Evolutionary conservation across 2,113 vertebrate genomes (phyloP), one percentile per base, ranked within the genome.

Genomic region (Rhea americana): DNA sequence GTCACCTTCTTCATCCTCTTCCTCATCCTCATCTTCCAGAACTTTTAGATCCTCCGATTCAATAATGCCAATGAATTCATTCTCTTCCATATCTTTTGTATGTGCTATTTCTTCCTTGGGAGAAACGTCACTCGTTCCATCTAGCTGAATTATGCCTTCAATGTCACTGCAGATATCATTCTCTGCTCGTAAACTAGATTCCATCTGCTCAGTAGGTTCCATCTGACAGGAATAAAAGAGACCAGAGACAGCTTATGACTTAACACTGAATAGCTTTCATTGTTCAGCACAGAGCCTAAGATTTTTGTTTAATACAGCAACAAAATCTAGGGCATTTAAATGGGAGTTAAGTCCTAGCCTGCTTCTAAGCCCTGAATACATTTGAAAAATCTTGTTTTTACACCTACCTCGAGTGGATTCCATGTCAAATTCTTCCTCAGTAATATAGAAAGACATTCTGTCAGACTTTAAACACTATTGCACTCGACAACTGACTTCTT

Each of bases 101-200:
- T 90, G 97, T 51, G 95, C 97, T 21, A 95, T 94, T 91, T 98
- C 98, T 18, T 97, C 95, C 71, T 97, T 98, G 35, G 98, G 98
- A 93, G 97, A 98, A 88, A 96, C 96, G 65, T 98, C 98, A n/a
- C 96, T 97, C 3, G 98, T 85, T 66, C 99, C 99, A 82, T 99
- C 99, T 11, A 99, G 97, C 95, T 99, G 99, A 88, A 98, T 97
- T 56, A 99, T 98, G 85, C 97, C 97, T 18, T 97, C 97, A 90
- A 96, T 89, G 30, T 98, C 98, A 51, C 93, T 94, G 90, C 93
- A 97, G 85, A 94, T 91, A 47, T 87, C 92, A 85, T 97, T 96
- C 50, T 95, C 93, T 19, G 82, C 18, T 5, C 2, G 95, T 58
- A 85, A 93, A 68, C 37, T 88, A 82, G 95, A 93, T 73, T 84